Conservation (phyloP, 37 sponge, comb jelly and placozoan species). For the Halichondria panicea region DNA sequence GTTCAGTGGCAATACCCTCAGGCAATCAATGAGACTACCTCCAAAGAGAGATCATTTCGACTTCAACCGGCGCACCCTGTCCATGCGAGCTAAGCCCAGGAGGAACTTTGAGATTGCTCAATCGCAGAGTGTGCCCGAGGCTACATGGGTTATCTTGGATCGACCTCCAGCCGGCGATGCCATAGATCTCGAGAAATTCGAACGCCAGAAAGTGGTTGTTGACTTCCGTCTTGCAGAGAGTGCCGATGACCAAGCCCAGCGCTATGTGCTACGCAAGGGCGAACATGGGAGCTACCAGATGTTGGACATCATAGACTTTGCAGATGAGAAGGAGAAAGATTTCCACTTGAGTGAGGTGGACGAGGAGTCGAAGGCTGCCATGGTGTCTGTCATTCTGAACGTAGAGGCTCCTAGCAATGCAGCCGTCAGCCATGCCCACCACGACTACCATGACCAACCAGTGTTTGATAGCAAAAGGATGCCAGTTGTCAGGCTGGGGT, state of each 20-base stretch:
- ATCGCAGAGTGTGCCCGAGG: not conserved
- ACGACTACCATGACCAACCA: not conserved
- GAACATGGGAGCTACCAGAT: conserved; percentile 33
- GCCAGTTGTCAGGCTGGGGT: conserved; percentile 58
- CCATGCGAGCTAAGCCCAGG: too few relatives aligned
- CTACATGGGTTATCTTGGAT: conserved; percentile 26
- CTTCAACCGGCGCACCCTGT: too few relatives aligned
- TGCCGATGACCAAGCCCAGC: conserved; percentile 4
- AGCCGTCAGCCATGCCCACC: not conserved
- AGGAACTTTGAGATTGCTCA: too few relatives aligned
- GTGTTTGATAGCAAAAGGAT: conserved; percentile 55
- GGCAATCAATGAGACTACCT: conserved; percentile 36
- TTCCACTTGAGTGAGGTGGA: conserved; percentile 24
- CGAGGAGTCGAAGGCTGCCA: conserved; percentile 25
- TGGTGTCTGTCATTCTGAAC: conserved; percentile 18
- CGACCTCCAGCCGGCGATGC: conserved; percentile 20
- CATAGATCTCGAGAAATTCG: conserved; percentile 17
- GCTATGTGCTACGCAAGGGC: conserved; percentile 10
- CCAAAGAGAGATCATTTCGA: too few relatives aligned
- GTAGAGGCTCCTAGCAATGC: conserved; percentile 4
- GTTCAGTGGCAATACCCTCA: conserved; percentile 70
- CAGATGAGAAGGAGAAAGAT: not conserved
- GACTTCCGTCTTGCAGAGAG: conserved; percentile 23
- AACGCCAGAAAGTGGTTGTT: conserved; percentile 50
- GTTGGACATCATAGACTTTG: not conserved